Conservation (phyloP, 2,888 invertebrate species). For the Meghimatium bilineatum region DNA sequence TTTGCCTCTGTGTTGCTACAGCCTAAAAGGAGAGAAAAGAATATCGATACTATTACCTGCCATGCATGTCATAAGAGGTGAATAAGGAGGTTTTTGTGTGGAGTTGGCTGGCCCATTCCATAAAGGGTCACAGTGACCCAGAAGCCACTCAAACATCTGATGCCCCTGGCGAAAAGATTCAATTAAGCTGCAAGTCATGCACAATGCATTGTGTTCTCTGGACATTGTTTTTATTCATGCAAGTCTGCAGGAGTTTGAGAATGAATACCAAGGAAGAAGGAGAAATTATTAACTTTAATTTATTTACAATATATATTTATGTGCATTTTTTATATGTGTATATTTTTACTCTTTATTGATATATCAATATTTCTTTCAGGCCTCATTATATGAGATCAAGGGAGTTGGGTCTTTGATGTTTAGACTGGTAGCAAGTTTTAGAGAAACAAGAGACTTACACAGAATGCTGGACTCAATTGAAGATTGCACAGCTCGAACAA, state of each 20-base stretch:
- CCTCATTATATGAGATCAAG: slow-evolving; percentile 9
- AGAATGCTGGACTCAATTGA: slow-evolving; percentile 67
- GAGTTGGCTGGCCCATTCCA: too few relatives aligned
- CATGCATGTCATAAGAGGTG: too few relatives aligned
- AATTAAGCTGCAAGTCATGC: background rate
- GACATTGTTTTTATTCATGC: too few relatives aligned
- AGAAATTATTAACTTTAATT: background rate
- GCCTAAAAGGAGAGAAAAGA: too few relatives aligned
- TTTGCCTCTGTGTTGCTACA: too few relatives aligned
- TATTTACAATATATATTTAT: background rate
- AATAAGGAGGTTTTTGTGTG: too few relatives aligned
- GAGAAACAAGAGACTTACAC: slow-evolving; percentile 60
- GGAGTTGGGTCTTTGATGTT: slow-evolving; percentile 59
- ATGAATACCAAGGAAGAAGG: too few relatives aligned
- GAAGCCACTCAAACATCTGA: too few relatives aligned
- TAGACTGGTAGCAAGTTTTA: slow-evolving; percentile 55
- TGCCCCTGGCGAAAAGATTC: background rate
- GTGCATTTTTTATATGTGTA: background rate
- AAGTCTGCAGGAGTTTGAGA: too few relatives aligned
- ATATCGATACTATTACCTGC: too few relatives aligned
- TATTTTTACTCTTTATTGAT: background rate
- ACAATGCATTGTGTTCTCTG: background rate
- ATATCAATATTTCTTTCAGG: background rate
- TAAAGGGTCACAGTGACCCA: too few relatives aligned
- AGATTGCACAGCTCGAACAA: slow-evolving; percentile 63